These are phyloP conservation scores for Recurvirostra avosetta DNA, from an alignment of 2,113 vertebrate species.

Conservation along the genomic window DNA sequence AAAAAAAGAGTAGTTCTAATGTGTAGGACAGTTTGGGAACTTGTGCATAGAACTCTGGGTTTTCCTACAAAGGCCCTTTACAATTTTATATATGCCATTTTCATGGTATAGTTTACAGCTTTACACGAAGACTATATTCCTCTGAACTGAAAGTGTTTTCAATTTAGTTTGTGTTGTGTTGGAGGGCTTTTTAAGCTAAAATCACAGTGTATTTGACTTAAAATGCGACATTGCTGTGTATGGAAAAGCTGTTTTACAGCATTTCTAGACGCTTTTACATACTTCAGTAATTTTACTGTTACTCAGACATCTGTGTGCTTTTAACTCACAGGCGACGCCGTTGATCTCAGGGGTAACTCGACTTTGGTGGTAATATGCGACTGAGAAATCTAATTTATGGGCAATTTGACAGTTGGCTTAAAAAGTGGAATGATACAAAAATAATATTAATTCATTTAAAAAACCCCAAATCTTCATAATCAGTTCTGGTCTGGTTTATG, in stretches of 20 bases:
- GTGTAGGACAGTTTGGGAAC: background rate
- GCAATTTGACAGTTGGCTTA: background rate
- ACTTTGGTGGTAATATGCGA: background rate
- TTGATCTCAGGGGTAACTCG: background rate
- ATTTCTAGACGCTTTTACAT: slow-evolving; percentile 36
- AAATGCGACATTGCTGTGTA: background rate
- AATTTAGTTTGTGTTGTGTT: slow-evolving; percentile 22
- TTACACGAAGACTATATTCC: background rate
- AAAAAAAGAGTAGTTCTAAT: background rate
- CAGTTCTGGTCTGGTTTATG: background rate
- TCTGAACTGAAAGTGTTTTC: background rate
- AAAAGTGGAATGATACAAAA: background rate
- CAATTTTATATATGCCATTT: background rate
- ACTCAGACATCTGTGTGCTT: slow-evolving; percentile 19
- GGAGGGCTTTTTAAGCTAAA: background rate
- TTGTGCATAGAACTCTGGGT: background rate
- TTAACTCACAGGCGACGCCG: background rate
- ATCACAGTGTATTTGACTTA: background rate
- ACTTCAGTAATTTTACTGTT: slow-evolving; percentile 29
- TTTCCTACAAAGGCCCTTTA: background rate
- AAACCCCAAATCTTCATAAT: background rate
- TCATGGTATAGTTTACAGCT: background rate
- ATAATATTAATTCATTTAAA: background rate
- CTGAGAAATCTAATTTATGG: background rate
- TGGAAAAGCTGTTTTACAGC: background rate